Evolutionary conservation across 2,888 invertebrate genomes (phyloP).

Genomic region (Drosophila lutescens): DNA sequence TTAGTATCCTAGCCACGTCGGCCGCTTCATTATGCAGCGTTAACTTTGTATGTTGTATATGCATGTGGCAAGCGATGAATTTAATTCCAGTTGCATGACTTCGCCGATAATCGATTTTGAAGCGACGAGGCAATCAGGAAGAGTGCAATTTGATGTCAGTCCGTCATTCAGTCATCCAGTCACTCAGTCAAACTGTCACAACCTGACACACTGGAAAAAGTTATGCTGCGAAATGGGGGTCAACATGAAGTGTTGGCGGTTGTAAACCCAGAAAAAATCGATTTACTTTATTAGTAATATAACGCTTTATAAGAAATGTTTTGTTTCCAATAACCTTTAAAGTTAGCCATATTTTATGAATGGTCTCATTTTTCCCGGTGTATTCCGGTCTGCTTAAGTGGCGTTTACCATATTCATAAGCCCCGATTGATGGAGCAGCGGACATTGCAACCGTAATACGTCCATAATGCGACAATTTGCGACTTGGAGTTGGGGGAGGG

Average conservation of each 20-base stretch:
- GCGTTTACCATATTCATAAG: slow-evolving; percentile 62
- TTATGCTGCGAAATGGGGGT: slow-evolving; percentile 13
- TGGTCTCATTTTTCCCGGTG: slow-evolving; percentile 8
- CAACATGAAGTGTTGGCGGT: slow-evolving; percentile 14
- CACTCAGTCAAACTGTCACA: slow-evolving; percentile 43
- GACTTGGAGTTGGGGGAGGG: slow-evolving; percentile 29
- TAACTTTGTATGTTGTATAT: slow-evolving; percentile 4
- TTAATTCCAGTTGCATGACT: slow-evolving; percentile 69
- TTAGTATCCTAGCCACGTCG: slow-evolving; percentile 41
- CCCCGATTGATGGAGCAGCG: slow-evolving; percentile 58
- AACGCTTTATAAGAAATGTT: background rate
- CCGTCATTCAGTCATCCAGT: slow-evolving; percentile 44
- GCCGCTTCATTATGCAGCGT: slow-evolving; percentile 41
- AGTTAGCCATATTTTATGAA: background rate
- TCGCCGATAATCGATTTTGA: slow-evolving; percentile 68
- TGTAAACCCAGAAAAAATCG: background rate
- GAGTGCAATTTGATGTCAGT: slow-evolving; percentile 68
- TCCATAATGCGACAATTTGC: slow-evolving; percentile 52
- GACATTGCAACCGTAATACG: slow-evolving; percentile 62
- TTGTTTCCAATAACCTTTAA: background rate
- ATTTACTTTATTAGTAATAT: background rate
- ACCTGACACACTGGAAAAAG: slow-evolving; percentile 30
- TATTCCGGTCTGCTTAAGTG: slow-evolving; percentile 43
- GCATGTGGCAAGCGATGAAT: slow-evolving; percentile 33
- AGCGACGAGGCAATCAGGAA: slow-evolving; percentile 63